These are phyloP conservation scores for Apaloderma vittatum DNA, from an alignment of 2,113 vertebrate species.

Conservation along the genomic window DNA sequence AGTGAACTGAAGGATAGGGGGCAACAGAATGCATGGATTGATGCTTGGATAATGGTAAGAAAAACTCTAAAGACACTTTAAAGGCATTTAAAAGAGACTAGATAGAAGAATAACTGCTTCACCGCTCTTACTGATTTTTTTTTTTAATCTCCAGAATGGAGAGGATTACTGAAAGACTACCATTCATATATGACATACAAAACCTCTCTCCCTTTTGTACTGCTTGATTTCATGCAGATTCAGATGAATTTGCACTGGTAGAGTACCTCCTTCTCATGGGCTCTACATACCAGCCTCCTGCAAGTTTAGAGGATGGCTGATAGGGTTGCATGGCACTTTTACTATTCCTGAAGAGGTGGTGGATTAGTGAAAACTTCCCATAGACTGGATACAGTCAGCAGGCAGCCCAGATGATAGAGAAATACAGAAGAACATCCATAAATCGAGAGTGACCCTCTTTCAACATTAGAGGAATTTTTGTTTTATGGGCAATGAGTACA, in stretches of 20 bases:
- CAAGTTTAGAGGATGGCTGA: neutral
- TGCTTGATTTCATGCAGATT: neutral
- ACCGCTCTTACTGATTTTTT: neutral
- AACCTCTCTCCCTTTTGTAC: neutral
- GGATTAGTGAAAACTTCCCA: neutral
- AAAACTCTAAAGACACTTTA: neutral
- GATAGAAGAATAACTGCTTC: neutral
- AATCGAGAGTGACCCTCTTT: neutral
- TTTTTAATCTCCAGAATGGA: neutral
- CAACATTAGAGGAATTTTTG: neutral
- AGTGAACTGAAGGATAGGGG: neutral
- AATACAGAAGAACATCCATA: neutral
- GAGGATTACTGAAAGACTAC: neutral
- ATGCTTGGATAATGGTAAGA: neutral
- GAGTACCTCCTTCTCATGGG: neutral
- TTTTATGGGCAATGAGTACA: neutral
- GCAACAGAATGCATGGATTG: neutral
- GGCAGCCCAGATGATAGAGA: neutral
- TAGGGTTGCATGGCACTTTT: neutral
- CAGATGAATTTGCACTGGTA: neutral
- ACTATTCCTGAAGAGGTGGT: neutral
- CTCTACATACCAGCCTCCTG: neutral
- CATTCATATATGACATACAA: neutral
- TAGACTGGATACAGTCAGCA: neutral
- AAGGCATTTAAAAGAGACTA: neutral